Conservation (phyloP, 2,797 vertebrate species). For the Philypnodon macrostomus region DNA sequence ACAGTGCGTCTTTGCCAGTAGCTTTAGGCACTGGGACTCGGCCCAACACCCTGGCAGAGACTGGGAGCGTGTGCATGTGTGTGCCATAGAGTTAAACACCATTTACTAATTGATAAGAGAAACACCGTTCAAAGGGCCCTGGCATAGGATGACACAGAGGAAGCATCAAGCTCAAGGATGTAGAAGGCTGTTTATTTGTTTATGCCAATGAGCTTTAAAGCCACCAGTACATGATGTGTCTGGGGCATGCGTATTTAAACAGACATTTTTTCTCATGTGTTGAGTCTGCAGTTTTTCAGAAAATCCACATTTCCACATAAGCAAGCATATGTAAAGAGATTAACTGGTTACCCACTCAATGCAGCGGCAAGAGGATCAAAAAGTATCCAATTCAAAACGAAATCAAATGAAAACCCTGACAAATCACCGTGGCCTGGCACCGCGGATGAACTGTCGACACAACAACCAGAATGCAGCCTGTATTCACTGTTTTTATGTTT, state of each 20-base stretch:
- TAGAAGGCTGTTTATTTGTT: constrained; percentile 38
- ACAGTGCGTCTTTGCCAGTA: constrained; percentile 62
- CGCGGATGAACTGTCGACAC: constrained; percentile 68
- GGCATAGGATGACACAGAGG: constrained; percentile 54
- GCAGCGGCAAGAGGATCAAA: constrained; percentile 62
- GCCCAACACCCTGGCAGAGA: constrained; percentile 64
- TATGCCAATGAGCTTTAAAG: constrained; percentile 42
- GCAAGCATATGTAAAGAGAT: constrained; percentile 70
- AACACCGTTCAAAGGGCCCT: constrained; percentile 60
- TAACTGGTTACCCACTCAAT: constrained; percentile 66
- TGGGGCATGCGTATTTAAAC: constrained; percentile 16
- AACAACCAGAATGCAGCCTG: constrained; percentile 67
- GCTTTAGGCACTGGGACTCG: constrained; percentile 68
- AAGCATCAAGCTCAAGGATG: constrained; percentile 49
- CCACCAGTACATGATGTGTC: constrained; percentile 30
- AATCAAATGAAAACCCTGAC: constrained; percentile 69
- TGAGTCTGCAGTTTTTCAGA: constrained; percentile 53
- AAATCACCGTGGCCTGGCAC: constrained; percentile 70
- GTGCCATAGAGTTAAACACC: constrained; percentile 52
- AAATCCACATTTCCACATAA: constrained; percentile 50
- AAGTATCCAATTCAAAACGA: constrained; percentile 60
- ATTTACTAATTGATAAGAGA: constrained; percentile 75
- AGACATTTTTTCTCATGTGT: constrained; percentile 40
- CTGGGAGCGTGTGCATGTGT: constrained; percentile 39
- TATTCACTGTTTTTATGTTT: constrained; percentile 69